Base-by-base conservation (phyloP, 92 coral and sea anemone genomes). In the Porites lobata region DNA sequence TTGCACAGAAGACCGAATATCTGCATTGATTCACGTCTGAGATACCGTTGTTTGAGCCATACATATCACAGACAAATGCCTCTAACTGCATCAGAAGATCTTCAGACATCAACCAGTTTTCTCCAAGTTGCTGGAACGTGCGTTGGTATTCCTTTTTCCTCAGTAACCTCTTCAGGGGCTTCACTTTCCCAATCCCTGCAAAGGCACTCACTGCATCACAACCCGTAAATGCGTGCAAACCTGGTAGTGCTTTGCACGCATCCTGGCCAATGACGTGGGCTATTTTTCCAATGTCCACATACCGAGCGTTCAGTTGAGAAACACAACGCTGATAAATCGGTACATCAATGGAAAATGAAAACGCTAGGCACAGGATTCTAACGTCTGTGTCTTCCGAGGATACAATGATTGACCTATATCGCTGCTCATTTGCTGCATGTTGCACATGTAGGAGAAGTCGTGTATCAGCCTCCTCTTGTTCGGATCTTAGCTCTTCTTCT, bases 121-220 rank as follows among this genome's bases (percentile, higher is more conserved):
- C 32, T 29, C 32, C 32, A 29, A 1, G 32, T 29, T 29, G 32
- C 32, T 29, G 32, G 32, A 29, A 29, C 32, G 32, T 29, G 32
- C 32, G 32, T 29, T 29, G 32, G 32, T 29, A 29, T 29, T 29
- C 32, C 1, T 29, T 29, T 29, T 29, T 29, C 1, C 32, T 29
- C 32, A 29, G 32, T 29, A 29, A 29, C 32, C 32, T 29, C 32
- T 29, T 29, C 32, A 29, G 32, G 32, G 32, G 1, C 15, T 80
- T 82, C 6, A 82, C 92, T 81, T 88, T 88, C 21, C 88, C 92
- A 81, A 73, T 76, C 12, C 88, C 88, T 63, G 74, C 77, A 81
- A 82, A 88, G 6, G 82, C 82, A 74, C 91, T 62, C 63, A 72
- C 88, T 20, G 88, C 24, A 73, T 84, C 88, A 62, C 88, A 84